Evolutionary conservation across 1,140 invertebrate species (phyloP), one percentile per base, ranked within the genome.

Genomic region (Diorhabda elongata): DNA sequence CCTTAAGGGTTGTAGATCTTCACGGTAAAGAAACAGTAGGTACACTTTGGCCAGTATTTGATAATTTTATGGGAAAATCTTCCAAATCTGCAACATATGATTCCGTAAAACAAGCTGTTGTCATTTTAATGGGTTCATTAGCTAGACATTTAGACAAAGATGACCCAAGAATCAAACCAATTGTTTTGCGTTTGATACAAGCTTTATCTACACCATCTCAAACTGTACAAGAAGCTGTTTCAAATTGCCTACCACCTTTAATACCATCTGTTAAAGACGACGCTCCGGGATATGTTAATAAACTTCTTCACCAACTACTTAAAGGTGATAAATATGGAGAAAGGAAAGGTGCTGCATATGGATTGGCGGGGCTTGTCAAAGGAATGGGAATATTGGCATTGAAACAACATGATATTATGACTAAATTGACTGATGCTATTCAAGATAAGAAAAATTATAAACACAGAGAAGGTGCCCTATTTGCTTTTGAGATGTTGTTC

Each of bases 251-350:
- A 56, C 95, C 96, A 2, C 91, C 95, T 76, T 83, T 99, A 44
- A 94, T 99, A 57, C 92, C 93, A 5, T 92, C 93, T 0, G 91
- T 99, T 3, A 94, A 93, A 80, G 90, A 94, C 56, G 94, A 98
- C 76, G 93, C 95, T 4, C 91, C 93, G 0, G 86, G 87, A 47
- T 89, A 98, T 71, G 89, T 99, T 7, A 90, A 95, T 74, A 95
- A 93, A 80, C 83, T 99, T 5, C 85, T 99, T 79, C 87, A 91
- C 69, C 90, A 95, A 52, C 83, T 99, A 9, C 85, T 98, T 2
- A 95, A 96, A 72, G 95, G 95, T 2, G 93, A 98, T 71, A 97
- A 93, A 77, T 99, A 98, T 81, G 98, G 96, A n/a, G 96, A 99
- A 78, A 86, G 96, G 52, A 93, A 92, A 82, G 95, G 94, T 8